Evolutionary conservation across 2,113 vertebrate genomes (phyloP), one percentile per base, ranked within the genome.

Genomic region (Struthidea cinerea): DNA sequence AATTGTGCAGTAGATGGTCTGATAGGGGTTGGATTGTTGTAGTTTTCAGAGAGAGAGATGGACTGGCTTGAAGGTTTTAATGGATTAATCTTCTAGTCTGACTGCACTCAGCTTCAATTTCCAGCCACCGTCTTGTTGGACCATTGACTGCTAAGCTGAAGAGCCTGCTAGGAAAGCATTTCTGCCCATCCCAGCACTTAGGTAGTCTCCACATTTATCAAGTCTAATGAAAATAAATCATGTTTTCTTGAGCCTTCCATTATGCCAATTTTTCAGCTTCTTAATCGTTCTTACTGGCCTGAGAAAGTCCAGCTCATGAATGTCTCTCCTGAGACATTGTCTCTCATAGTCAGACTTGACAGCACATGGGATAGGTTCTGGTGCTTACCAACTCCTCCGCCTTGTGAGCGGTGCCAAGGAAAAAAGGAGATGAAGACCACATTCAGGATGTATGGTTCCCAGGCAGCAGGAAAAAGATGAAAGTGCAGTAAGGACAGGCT

Each of bases 371-470:
- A 68, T 28, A 65, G 64, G n/a, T 67, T 13, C 52, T 80, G 32
- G 53, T 53, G 26, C 35, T 73, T 28, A 52, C 17, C 20, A 76
- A 35, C 35, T 67, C 35, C 39, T 70, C 50, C 1, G 8, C 37
- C 50, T 55, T 18, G 18, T 15, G 11, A 92, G 39, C 0, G 0
- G 32, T 22, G 33, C 23, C 46, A 74, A 57, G 24, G 27, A 47
- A 50, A 32, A n/a, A 67, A 47, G 14, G 30, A 86, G 39, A 56
- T 28, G 22, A 75, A 27, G 46, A 81, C 33, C 35, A 37, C 39
- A 41, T 37, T 56, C 24, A 74, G 20, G 56, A 81, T 1, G 1
- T 11, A 35, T 0, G 1, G 14, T 18, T 70, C n/a, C 35, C 24
- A 23, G 16, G 35, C 61, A 59, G 59, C 22, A 78, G 46, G 13